Evolutionary conservation across 2,797 vertebrate species (phyloP).

Genomic region (Xerus rutilus): DNA sequence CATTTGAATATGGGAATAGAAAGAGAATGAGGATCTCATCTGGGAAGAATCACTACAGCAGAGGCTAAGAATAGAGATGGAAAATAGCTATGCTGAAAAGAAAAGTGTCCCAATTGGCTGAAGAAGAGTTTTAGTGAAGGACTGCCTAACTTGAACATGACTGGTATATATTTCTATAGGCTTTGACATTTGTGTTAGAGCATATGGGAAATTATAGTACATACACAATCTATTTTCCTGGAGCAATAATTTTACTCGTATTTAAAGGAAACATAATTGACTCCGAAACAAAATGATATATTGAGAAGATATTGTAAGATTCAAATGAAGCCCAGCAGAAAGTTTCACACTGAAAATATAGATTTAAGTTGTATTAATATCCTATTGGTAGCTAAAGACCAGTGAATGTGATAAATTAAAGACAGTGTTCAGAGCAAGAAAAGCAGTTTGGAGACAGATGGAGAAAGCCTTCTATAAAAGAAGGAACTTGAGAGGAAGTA

Average conservation of each 20-base stretch:
- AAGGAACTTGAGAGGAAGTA: background rate
- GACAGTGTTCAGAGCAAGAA: background rate
- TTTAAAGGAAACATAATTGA: background rate
- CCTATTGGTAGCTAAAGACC: background rate
- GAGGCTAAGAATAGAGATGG: background rate
- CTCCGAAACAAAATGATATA: background rate
- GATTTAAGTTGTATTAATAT: background rate
- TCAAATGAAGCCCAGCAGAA: background rate
- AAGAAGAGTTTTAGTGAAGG: background rate
- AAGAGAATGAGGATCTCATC: background rate
- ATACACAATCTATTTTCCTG: background rate
- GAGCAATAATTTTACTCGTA: background rate
- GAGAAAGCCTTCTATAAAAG: background rate
- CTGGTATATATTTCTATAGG: too few relatives aligned
- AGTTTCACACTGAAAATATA: background rate
- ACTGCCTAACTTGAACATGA: background rate
- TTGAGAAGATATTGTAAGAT: background rate
- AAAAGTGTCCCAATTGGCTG: background rate
- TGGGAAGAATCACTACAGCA: background rate
- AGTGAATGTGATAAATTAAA: background rate
- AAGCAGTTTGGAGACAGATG: background rate
- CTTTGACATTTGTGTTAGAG: background rate
- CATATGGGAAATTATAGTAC: background rate
- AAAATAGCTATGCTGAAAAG: background rate
- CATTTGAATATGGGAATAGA: background rate